Conservation (phyloP, 2,888 invertebrate species). For the Catonia carolina region DNA sequence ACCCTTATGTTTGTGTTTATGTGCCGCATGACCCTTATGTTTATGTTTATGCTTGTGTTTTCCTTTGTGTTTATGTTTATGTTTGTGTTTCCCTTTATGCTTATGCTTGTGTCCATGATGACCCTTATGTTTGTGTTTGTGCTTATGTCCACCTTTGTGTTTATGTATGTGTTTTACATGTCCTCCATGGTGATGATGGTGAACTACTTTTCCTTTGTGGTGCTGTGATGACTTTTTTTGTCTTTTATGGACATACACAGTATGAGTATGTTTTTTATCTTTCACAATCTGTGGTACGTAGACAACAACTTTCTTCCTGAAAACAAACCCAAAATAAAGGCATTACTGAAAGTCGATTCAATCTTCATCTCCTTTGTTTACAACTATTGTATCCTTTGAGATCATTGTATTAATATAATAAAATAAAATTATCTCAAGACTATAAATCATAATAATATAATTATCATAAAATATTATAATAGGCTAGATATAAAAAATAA, state of each 20-base stretch:
- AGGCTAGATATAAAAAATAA: too few relatives aligned
- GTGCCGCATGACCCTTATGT: slow-evolving; percentile 30
- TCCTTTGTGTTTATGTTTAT: slow-evolving; percentile 30
- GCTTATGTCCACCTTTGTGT: slow-evolving; percentile 29
- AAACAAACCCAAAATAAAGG: slow-evolving; percentile 16
- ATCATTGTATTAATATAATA: too few relatives aligned
- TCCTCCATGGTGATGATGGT: slow-evolving; percentile 20
- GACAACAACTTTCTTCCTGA: slow-evolving; percentile 24
- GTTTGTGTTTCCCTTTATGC: slow-evolving; percentile 30
- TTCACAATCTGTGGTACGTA: slow-evolving; percentile 26
- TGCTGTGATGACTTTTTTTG: background rate
- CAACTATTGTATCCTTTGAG: too few relatives aligned
- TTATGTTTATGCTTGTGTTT: slow-evolving; percentile 19
- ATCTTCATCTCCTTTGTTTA: too few relatives aligned
- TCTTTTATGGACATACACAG: slow-evolving; percentile 26
- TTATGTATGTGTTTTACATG: slow-evolving; percentile 17
- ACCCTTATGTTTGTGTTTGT: slow-evolving; percentile 32
- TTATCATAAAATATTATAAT: too few relatives aligned
- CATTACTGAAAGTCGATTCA: too few relatives aligned
- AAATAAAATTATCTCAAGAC: too few relatives aligned
- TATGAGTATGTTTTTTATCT: slow-evolving; percentile 28
- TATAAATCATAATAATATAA: too few relatives aligned
- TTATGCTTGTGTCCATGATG: slow-evolving; percentile 32
- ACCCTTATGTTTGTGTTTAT: slow-evolving; percentile 34
- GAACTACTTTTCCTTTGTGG: slow-evolving; percentile 16